Conservation (phyloP, 2,113 vertebrate genomes). For the Plecotus auritus region DNA sequence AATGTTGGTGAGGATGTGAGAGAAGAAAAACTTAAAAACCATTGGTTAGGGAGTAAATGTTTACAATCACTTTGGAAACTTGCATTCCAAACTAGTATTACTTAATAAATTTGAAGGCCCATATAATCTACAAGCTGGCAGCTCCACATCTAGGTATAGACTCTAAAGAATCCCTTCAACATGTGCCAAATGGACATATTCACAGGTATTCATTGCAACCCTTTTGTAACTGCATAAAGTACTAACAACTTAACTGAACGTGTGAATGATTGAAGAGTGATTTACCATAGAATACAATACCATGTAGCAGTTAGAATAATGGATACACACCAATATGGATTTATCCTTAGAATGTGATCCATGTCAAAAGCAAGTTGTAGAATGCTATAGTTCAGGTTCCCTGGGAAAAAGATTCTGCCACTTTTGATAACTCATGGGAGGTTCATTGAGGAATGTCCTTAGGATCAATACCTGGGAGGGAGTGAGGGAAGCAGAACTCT, state of each 20-base stretch:
- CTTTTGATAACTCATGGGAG: background rate
- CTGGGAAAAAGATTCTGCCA: background rate
- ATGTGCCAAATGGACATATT: background rate
- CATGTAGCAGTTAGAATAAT: background rate
- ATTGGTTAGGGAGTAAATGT: background rate
- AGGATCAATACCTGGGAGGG: background rate
- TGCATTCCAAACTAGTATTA: background rate
- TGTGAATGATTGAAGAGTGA: background rate
- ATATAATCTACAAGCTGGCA: background rate
- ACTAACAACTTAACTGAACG: background rate
- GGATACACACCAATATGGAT: background rate
- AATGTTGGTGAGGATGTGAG: background rate
- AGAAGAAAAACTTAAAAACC: background rate
- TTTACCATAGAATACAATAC: background rate
- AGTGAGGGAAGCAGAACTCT: background rate
- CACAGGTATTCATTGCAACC: background rate
- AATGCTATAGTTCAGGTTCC: background rate
- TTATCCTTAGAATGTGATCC: background rate
- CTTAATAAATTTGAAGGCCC: background rate
- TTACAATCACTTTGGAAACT: background rate
- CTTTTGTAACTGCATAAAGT: background rate
- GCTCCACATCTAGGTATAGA: background rate
- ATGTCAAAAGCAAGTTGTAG: background rate
- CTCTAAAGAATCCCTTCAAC: background rate
- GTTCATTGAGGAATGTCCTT: background rate